Evolutionary conservation across 2,888 invertebrate genomes (phyloP).

Genomic region (Archips crataeganus): DNA sequence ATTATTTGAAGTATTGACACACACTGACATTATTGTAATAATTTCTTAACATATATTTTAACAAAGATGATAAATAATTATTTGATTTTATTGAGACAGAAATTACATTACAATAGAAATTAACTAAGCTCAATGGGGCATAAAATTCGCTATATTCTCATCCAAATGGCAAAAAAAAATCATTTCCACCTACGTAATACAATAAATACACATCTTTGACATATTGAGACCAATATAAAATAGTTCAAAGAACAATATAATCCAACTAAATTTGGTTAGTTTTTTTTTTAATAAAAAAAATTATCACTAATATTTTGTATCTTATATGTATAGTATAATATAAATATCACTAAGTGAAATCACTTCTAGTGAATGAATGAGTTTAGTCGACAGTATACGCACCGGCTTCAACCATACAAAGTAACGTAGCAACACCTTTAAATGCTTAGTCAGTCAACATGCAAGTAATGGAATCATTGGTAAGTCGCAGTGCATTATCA

Average conservation of each 20-base stretch:
- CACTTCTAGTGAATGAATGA: constrained; percentile 56
- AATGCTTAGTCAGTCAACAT: constrained; percentile 43
- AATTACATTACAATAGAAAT: constrained; percentile 13
- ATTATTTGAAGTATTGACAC: background rate
- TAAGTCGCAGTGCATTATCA: too few species aligned
- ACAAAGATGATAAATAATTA: background rate
- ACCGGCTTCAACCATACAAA: constrained; percentile 14
- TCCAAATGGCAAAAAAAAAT: constrained; percentile 53
- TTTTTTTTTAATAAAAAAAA: constrained; percentile 55
- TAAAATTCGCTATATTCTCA: constrained; percentile 46
- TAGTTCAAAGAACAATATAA: constrained; percentile 59
- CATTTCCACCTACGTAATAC: constrained; percentile 46
- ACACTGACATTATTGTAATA: constrained; percentile 10
- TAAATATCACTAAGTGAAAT: constrained; percentile 76
- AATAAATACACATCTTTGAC: constrained; percentile 78
- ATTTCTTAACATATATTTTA: background rate
- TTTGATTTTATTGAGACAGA: constrained; percentile 5
- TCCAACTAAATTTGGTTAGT: constrained; percentile 80
- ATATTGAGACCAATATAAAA: constrained; percentile 81
- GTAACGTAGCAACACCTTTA: constrained; percentile 19
- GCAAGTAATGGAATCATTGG: constrained; percentile 26
- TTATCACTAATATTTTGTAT: constrained; percentile 66
- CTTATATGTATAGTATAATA: constrained; percentile 67
- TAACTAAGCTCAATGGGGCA: constrained; percentile 44
- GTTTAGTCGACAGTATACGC: constrained; percentile 31